Percentiles rank a stretch among this genome's conserved stretches.
phyloP scores from a whole-genome alignment of 2,113 vertebrate genomes.

The Gasterosteus nipponicus region DNA sequence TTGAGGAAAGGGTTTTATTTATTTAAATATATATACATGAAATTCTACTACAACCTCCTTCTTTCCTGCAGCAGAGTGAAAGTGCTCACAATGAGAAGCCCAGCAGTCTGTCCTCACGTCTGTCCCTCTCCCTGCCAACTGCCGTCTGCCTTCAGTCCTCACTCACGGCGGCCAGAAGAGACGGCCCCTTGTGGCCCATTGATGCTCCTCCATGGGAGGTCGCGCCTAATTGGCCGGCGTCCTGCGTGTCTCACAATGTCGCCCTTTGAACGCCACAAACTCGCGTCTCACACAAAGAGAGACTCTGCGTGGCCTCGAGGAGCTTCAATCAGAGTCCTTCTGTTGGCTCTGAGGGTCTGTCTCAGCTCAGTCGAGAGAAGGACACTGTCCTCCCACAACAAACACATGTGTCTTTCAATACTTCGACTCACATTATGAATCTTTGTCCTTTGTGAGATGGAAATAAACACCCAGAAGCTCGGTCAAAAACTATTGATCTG shows the following conservation, averaged over 20 bases:
- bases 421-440: too few relatives aligned
- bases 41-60: too few relatives aligned
- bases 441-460: too few relatives aligned
- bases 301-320: slow-evolving; percentile 38
- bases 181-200: slow-evolving; percentile 50
- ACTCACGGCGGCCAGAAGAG: slow-evolving; percentile 42
- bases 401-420: background rate
- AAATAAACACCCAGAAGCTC: background rate
- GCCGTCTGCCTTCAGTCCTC: slow-evolving; percentile 11
- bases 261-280: slow-evolving; percentile 44
- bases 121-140: too few relatives aligned
- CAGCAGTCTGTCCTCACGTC: too few relatives aligned
- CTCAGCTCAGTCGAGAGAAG: background rate
- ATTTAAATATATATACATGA: too few relatives aligned
- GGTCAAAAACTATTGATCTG: background rate
- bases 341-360: slow-evolving; percentile 10
- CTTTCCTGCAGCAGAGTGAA: background rate
- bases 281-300: slow-evolving; percentile 36
- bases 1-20: too few relatives aligned
- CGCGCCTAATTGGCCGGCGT: slow-evolving; percentile 47
- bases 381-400: background rate
- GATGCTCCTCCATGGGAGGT: slow-evolving; percentile 56
- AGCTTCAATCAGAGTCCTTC: slow-evolving; percentile 11
- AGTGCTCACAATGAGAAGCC: background rate
- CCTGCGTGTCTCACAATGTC: slow-evolving; percentile 45